These are phyloP conservation scores for Eurois occulta DNA, from an alignment of 2,888 invertebrate genomes.

Conservation along the genomic window DNA sequence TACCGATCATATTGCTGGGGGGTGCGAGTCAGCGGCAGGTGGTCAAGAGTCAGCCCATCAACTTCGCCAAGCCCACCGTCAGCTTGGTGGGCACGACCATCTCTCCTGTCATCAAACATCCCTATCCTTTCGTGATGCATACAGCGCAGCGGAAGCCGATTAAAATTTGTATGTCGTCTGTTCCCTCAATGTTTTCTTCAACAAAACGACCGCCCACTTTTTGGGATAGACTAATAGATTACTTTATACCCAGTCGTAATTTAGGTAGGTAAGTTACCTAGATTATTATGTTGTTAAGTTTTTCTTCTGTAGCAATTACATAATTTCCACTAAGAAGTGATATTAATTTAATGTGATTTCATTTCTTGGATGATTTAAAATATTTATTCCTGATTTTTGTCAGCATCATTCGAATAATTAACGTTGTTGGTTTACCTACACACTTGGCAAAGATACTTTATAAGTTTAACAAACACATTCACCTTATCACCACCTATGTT, in stretches of 20 bases:
- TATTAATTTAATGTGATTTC: conserved; percentile 54
- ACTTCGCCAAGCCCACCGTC: conserved; percentile 77
- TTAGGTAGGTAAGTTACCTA: conserved; percentile 59
- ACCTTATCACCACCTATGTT: background rate
- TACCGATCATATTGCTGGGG: conserved; percentile 82
- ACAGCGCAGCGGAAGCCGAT: conserved; percentile 76
- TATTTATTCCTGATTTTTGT: background rate
- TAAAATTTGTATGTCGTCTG: conserved; percentile 81
- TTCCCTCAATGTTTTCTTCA: conserved; percentile 71
- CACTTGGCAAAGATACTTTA: background rate
- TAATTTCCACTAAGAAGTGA: conserved; percentile 50
- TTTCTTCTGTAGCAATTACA: background rate
- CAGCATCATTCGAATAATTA: background rate
- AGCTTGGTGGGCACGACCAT: conserved; percentile 83
- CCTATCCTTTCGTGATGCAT: conserved; percentile 84
- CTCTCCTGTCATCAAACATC: conserved; percentile 81
- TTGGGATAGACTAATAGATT: conserved; percentile 81
- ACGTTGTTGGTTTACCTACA: background rate
- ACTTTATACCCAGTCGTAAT: conserved; percentile 78
- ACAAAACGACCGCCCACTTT: conserved; percentile 78
- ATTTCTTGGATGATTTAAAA: background rate
- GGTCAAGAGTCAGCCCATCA: conserved; percentile 77
- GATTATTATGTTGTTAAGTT: conserved; percentile 51
- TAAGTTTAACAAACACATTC: background rate
- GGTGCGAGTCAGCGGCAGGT: conserved; percentile 81